Percentiles rank a stretch among this genome's conserved stretches.
Evolutionary conservation across 2,888 invertebrate species (phyloP).

Genomic region (Hydropsyche betteni): DNA sequence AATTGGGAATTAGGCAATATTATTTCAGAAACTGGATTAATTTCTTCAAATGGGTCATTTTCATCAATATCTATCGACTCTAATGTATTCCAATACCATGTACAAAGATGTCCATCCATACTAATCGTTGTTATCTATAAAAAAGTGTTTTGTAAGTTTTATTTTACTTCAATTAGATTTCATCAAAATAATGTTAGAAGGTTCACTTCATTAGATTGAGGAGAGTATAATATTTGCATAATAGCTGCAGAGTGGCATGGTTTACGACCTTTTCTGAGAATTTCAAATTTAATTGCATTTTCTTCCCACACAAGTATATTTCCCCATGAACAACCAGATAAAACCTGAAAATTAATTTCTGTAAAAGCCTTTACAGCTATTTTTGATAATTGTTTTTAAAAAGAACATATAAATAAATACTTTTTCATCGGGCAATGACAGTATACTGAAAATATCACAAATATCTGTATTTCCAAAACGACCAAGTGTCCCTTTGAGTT

Average conservation of each 20-base stretch:
- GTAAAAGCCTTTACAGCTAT: too few species aligned
- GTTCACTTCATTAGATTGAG: constrained; percentile 55
- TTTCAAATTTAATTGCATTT: constrained; percentile 86
- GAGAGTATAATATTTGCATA: constrained; percentile 56
- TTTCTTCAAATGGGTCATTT: constrained; percentile 79
- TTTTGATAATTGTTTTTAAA: too few species aligned
- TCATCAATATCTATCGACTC: constrained; percentile 86
- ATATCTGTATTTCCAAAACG: constrained; percentile 93
- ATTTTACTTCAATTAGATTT: not conserved
- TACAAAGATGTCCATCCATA: constrained; percentile 79
- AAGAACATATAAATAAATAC: constrained; percentile 57
- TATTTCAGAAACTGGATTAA: constrained; percentile 88
- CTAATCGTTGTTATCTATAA: constrained; percentile 66
- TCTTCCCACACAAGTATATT: constrained; percentile 93
- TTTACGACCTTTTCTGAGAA: constrained; percentile 75
- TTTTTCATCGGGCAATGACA: constrained; percentile 89
- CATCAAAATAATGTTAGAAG: not conserved
- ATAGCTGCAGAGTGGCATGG: constrained; percentile 81
- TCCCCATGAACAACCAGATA: constrained; percentile 91
- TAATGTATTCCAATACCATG: constrained; percentile 94
- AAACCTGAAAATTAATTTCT: constrained; percentile 63
- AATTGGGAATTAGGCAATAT: constrained; percentile 65
- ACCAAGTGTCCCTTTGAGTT: constrained; percentile 87
- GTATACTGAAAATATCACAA: constrained; percentile 85
- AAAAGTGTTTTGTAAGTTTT: constrained; percentile 2